Evolutionary conservation across 2,888 invertebrate genomes (phyloP).

Genomic region (Andricus quercusramuli): DNA sequence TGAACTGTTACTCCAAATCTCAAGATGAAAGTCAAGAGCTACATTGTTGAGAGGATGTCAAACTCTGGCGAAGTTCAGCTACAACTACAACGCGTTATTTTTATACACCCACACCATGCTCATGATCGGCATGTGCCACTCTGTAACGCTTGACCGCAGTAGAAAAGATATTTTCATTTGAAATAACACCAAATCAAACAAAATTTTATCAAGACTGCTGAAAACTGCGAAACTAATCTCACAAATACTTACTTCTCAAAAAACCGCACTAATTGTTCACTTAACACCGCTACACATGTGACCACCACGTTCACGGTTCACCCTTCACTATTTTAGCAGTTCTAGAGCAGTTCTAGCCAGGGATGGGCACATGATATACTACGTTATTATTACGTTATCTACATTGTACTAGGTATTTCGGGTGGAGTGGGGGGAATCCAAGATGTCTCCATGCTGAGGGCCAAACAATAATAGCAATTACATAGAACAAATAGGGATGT

Average conservation of each 20-base stretch:
- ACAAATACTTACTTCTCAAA: constrained; percentile 9
- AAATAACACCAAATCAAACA: background rate
- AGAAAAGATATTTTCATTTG: background rate
- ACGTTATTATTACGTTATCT: too few relatives aligned
- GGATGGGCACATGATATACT: too few relatives aligned
- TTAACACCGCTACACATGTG: background rate
- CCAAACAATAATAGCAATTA: too few relatives aligned
- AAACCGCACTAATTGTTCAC: background rate
- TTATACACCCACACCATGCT: constrained; percentile 11
- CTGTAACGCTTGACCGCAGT: background rate
- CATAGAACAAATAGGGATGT: too few relatives aligned
- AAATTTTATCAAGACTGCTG: background rate
- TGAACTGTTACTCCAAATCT: background rate
- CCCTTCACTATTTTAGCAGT: background rate
- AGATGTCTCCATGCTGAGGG: too few relatives aligned
- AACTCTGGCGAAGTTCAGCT: constrained; percentile 5
- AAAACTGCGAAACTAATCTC: background rate
- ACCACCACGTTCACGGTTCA: background rate
- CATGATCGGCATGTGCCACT: constrained; percentile 6
- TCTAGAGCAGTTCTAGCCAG: too few relatives aligned
- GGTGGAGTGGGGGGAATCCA: too few relatives aligned
- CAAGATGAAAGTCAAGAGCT: background rate
- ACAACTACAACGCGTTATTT: constrained; percentile 24
- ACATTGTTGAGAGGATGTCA: constrained; percentile 29
- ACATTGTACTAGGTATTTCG: too few relatives aligned